Percentiles rank a stretch among this genome's conserved stretches.
phyloP scores from a whole-genome alignment of 2,797 vertebrate genomes.

The Leucoraja ocellata region DNA sequence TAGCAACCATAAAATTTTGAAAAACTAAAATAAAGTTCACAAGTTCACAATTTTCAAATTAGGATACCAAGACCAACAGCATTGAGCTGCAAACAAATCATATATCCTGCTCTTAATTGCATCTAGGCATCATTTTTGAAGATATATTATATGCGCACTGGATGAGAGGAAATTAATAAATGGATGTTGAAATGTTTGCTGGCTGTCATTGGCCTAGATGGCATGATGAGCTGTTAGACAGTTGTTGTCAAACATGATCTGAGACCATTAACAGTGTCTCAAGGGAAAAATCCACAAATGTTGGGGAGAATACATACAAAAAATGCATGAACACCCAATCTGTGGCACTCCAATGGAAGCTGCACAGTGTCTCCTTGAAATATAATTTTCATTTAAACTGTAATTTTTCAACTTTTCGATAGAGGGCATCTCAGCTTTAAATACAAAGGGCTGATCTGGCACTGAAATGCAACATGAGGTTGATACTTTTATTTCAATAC shows the following conservation, averaged over 20 bases:
- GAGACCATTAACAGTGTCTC: not conserved
- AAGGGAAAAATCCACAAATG: not conserved
- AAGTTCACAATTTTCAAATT: not conserved
- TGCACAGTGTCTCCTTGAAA: not conserved
- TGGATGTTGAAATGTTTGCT: not conserved
- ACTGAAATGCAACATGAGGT: not conserved
- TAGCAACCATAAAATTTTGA: not conserved
- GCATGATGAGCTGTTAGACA: not conserved
- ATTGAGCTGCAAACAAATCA: not conserved
- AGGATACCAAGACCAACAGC: not conserved
- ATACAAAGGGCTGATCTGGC: not conserved
- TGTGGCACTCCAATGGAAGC: not conserved
- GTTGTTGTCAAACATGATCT: not conserved
- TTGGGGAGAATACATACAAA: not conserved
- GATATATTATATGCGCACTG: not conserved
- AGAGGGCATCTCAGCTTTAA: constrained; percentile 2
- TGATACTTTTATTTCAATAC: not conserved
- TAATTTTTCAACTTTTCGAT: not conserved
- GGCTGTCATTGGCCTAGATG: not conserved
- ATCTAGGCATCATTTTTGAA: not conserved
- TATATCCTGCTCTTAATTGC: not conserved
- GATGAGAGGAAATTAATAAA: not conserved
- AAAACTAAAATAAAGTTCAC: not conserved
- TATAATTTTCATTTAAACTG: not conserved
- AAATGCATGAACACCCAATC: not conserved